phyloP scores from a whole-genome alignment of 2,888 invertebrate genomes.

The Arenicola marina region DNA sequence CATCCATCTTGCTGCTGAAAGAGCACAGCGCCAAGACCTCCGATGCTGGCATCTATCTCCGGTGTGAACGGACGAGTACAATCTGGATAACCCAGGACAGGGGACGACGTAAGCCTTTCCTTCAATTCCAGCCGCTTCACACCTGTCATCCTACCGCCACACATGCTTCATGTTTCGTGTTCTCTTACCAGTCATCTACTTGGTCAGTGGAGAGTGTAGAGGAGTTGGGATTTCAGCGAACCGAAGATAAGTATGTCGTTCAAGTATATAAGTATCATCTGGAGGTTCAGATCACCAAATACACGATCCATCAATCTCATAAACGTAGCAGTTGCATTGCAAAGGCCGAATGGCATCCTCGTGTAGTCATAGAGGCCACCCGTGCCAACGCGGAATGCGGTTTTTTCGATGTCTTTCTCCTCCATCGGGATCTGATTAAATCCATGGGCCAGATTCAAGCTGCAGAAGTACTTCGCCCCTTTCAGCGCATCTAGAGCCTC shows the following conservation, averaged over 20 bases:
- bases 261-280: conserved; percentile 31
- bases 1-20: conserved; percentile 28
- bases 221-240: conserved; percentile 32
- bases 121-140: conserved; percentile 1
- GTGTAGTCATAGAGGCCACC: conserved; percentile 31
- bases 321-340: conserved; percentile 33
- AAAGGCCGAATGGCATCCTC: conserved; percentile 33
- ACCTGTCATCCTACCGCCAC: not conserved
- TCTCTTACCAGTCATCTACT: too few relatives aligned
- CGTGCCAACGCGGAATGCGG: conserved; percentile 33
- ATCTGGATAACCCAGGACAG: conserved; percentile 34
- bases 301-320: conserved; percentile 31
- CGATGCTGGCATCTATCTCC: conserved; percentile 31
- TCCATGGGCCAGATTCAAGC: conserved; percentile 34
- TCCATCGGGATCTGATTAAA: conserved; percentile 37
- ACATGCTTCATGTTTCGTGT: conserved; percentile 6
- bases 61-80: conserved; percentile 28
- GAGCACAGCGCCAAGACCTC: conserved; percentile 32
- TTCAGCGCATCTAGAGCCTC: conserved; percentile 33
- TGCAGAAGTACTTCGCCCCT: conserved; percentile 32
- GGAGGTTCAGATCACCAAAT: conserved; percentile 31
- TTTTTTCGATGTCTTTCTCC: conserved; percentile 30
- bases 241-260: conserved; percentile 36
- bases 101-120: conserved; percentile 17
- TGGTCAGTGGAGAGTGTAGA: conserved; percentile 21